Percentiles rank a stretch among this genome's conserved stretches.
Evolutionary conservation across 2,797 vertebrate species (phyloP).

Genomic region (Takifugu ocellatus): DNA sequence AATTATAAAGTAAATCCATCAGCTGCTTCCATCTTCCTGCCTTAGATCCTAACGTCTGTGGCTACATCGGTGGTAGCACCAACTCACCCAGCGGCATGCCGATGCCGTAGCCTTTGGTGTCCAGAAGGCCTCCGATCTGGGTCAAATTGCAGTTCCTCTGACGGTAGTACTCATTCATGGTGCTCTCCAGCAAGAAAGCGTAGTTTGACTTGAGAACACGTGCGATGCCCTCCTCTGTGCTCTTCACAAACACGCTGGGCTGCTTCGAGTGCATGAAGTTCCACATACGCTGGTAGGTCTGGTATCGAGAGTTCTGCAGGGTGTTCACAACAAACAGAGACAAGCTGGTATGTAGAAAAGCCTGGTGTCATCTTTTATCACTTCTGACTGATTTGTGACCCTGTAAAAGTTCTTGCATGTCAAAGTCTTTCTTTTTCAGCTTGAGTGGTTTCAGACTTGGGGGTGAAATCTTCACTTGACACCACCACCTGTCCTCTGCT

Average conservation of each 20-base stretch:
- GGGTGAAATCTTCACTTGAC: conserved; percentile 32
- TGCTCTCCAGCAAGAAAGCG: conserved; percentile 96
- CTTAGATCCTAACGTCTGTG: background rate
- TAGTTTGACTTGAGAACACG: conserved; percentile 98
- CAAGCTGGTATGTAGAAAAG: conserved; percentile 2
- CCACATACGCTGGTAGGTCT: conserved; percentile 99
- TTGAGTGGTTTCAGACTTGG: conserved; percentile 16
- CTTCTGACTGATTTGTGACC: conserved; percentile 16
- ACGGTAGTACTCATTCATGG: conserved; percentile 99
- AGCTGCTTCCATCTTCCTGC: conserved; percentile 23
- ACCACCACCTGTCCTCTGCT: conserved; percentile 21
- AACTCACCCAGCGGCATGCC: conserved; percentile 96
- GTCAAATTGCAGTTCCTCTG: conserved; percentile 98
- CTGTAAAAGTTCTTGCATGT: conserved; percentile 9
- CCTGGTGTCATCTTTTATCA: conserved; percentile 18
- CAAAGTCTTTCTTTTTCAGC: conserved; percentile 10
- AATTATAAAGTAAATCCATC: conserved; percentile 17
- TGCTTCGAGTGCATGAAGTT: conserved; percentile 99
- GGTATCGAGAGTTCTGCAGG: conserved; percentile 94
- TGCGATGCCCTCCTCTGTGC: conserved; percentile 97
- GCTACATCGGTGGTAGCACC: background rate
- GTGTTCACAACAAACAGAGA: conserved; percentile 9
- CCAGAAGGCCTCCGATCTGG: conserved; percentile 97
- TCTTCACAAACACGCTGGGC: conserved; percentile 98
- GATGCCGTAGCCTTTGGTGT: conserved; percentile 99